Base-by-base conservation (phyloP, 2,113 vertebrate genomes). In the Coracopsis vasa region DNA sequence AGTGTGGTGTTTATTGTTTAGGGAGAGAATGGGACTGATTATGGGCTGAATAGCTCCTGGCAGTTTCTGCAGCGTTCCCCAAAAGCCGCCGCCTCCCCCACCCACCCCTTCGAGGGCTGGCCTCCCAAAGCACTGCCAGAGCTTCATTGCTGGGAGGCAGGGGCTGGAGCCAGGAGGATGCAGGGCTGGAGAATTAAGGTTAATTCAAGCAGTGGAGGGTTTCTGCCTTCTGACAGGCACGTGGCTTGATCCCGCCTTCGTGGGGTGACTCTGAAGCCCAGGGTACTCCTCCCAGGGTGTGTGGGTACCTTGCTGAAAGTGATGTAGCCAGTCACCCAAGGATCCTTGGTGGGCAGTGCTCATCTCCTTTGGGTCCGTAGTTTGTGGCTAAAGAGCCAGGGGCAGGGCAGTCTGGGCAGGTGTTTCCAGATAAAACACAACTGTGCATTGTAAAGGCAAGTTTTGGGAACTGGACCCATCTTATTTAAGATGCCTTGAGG, bases 121-220 rank as follows among this genome's bases (percentile, higher is more conserved):
- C 35, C 13, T 88, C 47, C 37, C 21, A 31, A 58, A 27, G 11
- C 13, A 12, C 4, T 51, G 83, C 16, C 6, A 8, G 58, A 51
- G 10, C n/a, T 74, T 56, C 1, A 0, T 18, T 74, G 91, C 28
- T 71, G 24, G 20, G 29, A 65, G 53, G 67, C 9, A 9, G 48
- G 45, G 18, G 31, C 24, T 64, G 44, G 37, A 41, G n/a, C 61
- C 0, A 0, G 1, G 6, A 71, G 25, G 25, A 7, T 29, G 15
- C 13, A 20, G 44, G 39, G 44, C 8, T 80, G 11, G 71, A 72
- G 44, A 47, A 83, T 3, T 23, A 56, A n/a, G 19, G 23, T 75
- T 50, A 45, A 35, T 72, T 80, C 29, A 60, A 51, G 21, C 2
- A 3, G 11, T 18, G 28, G 11, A 78, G 45, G 7, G 7, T 45